phyloP scores from a whole-genome alignment of 1,140 invertebrate species.

The Aphelenchoides fujianensis region DNA sequence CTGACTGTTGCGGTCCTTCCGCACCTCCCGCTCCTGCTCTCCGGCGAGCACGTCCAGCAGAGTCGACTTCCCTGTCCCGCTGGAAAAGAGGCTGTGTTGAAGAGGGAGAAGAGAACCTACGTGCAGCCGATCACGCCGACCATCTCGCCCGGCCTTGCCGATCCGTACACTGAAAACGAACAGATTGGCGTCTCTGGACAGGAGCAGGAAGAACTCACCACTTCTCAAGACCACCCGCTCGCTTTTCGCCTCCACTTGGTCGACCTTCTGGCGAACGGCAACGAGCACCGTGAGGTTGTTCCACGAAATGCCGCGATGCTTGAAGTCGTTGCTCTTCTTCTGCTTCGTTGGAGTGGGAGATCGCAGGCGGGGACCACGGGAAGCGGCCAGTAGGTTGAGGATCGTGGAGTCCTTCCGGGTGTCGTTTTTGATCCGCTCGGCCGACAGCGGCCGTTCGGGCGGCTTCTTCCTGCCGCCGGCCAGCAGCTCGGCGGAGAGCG shows the following conservation, averaged over 20 bases:
- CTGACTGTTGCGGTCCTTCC: constrained; percentile 46
- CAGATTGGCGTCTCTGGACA: neutral
- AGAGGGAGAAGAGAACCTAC: neutral
- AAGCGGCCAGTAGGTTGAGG: neutral
- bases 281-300: neutral
- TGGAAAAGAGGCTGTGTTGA: constrained; percentile 61
- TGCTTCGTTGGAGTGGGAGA: too few species aligned
- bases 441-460: neutral
- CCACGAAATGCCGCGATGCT: neutral
- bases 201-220: neutral
- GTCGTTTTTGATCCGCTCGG: neutral
- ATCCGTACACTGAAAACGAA: constrained; percentile 71
- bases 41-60: constrained; percentile 77
- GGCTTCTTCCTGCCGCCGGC: neutral
- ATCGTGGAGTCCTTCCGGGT: too few species aligned
- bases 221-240: neutral
- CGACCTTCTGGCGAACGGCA: neutral
- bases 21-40: constrained; percentile 31
- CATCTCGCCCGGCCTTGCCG: constrained; percentile 81
- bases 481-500: neutral
- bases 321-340: neutral
- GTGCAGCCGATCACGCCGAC: constrained; percentile 81
- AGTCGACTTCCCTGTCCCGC: constrained; percentile 90
- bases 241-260: neutral
- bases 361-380: too few species aligned